Conservation (phyloP, 1,140 invertebrate genomes). For the Galleria mellonella region DNA sequence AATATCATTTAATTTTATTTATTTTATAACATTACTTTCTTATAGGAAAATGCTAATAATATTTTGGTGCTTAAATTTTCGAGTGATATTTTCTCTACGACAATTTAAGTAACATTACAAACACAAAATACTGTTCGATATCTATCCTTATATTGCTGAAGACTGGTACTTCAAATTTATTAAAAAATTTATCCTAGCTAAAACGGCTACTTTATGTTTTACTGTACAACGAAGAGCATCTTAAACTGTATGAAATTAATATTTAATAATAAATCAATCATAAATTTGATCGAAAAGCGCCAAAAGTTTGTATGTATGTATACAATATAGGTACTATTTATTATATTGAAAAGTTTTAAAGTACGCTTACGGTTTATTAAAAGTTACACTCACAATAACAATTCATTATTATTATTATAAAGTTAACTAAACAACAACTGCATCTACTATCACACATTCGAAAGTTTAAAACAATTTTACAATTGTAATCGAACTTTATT, state of each 20-base stretch:
- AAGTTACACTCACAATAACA: conserved; percentile 72
- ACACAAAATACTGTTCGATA: conserved; percentile 46
- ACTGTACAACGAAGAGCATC: conserved; percentile 66
- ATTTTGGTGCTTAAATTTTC: conserved; percentile 55
- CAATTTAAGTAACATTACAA: conserved; percentile 31
- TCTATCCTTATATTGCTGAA: conserved; percentile 49
- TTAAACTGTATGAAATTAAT: conserved; percentile 52
- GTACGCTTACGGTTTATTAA: conserved; percentile 59
- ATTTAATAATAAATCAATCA: conserved; percentile 31
- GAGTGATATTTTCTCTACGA: conserved; percentile 41
- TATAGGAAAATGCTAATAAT: conserved; percentile 59
- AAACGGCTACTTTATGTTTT: conserved; percentile 63
- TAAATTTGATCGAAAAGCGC: conserved; percentile 50
- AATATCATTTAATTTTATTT: conserved; percentile 34
- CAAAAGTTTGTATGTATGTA: conserved; percentile 36
- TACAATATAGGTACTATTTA: conserved; percentile 23
- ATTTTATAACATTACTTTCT: conserved; percentile 25
- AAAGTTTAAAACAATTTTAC: conserved; percentile 75
- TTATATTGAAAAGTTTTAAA: conserved; percentile 44
- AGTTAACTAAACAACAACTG: conserved; percentile 75
- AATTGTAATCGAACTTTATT: conserved; percentile 71
- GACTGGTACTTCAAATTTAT: conserved; percentile 58
- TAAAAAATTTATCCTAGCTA: conserved; percentile 72
- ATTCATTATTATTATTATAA: conserved; percentile 65
- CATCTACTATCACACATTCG: conserved; percentile 76